Conservation (phyloP, 2,888 invertebrate species). For the Syrphus vitripennis region DNA sequence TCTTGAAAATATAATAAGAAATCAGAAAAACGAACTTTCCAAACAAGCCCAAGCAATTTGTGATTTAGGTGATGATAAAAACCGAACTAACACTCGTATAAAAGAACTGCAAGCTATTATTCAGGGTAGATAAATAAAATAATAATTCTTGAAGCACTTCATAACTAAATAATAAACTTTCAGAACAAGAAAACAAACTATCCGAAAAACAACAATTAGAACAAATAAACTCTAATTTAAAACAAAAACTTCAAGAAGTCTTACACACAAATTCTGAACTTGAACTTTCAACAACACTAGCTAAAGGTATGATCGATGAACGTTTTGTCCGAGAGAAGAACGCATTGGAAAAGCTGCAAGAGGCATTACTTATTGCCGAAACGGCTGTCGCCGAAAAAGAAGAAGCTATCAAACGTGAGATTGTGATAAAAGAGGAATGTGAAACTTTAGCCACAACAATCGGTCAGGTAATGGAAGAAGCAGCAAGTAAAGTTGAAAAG, state of each 20-base stretch:
- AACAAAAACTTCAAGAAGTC: slow-evolving; percentile 75
- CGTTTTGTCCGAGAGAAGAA: slow-evolving; percentile 81
- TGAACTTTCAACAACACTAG: slow-evolving; percentile 80
- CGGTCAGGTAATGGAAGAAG: slow-evolving; percentile 83
- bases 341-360: slow-evolving; percentile 83
- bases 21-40: slow-evolving; percentile 73
- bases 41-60: slow-evolving; percentile 73
- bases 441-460: slow-evolving; percentile 82
- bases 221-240: slow-evolving; percentile 74
- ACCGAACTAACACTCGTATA: slow-evolving; percentile 70
- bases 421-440: slow-evolving; percentile 82
- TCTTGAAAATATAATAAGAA: slow-evolving; percentile 82
- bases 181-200: slow-evolving; percentile 71
- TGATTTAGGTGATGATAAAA: slow-evolving; percentile 73
- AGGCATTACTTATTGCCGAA: slow-evolving; percentile 83
- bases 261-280: slow-evolving; percentile 76
- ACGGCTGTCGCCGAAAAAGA: slow-evolving; percentile 83
- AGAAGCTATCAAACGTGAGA: slow-evolving; percentile 82
- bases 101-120: slow-evolving; percentile 73
- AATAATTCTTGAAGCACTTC: background rate
- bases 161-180: slow-evolving; percentile 9
- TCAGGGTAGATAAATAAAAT: slow-evolving; percentile 65
- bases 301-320: slow-evolving; percentile 79
- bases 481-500: slow-evolving; percentile 83
- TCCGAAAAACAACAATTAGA: slow-evolving; percentile 73